A percentile compares a stretch with the other conserved stretches of the same genome.
Conservation (phyloP, 2,113 vertebrate genomes). For the Carassius gibelio region DNA sequence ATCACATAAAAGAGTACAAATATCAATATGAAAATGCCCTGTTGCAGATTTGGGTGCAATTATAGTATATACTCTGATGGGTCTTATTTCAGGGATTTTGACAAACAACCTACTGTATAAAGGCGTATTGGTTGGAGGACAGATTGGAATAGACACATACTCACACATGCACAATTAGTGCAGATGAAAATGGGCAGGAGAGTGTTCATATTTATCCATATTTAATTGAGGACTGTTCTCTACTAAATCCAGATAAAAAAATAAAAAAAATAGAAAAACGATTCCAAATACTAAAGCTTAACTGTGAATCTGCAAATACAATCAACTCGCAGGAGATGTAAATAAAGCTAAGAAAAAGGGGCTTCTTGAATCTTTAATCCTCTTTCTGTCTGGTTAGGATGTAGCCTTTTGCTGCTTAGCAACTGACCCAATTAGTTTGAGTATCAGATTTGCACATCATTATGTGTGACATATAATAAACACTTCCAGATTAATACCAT, state of each 20-base stretch:
- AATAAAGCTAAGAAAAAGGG: not conserved
- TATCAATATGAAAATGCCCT: too few relatives aligned
- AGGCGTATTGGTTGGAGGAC: too few relatives aligned
- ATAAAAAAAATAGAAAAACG: not conserved
- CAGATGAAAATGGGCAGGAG: not conserved
- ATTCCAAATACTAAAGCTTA: not conserved
- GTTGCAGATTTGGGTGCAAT: too few relatives aligned
- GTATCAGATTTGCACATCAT: conserved; percentile 29
- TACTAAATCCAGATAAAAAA: conserved; percentile 27
- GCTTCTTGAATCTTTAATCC: conserved; percentile 11
- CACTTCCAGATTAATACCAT: not conserved
- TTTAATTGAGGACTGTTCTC: conserved; percentile 15
- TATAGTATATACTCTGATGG: too few relatives aligned
- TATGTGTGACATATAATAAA: conserved; percentile 28
- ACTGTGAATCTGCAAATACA: conserved; percentile 17
- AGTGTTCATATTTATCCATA: not conserved
- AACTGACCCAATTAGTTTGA: conserved; percentile 37
- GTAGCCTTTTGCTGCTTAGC: conserved; percentile 27
- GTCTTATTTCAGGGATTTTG: too few relatives aligned
- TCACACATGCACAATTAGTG: not conserved
- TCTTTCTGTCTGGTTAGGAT: conserved; percentile 18
- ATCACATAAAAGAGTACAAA: too few relatives aligned
- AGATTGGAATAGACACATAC: not conserved
- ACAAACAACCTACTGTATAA: too few relatives aligned
- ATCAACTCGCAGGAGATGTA: not conserved